A percentile compares a stretch with the other conserved stretches of the same genome.
Conservation (phyloP, 2,888 invertebrate species). For the Epirrita christyi region DNA sequence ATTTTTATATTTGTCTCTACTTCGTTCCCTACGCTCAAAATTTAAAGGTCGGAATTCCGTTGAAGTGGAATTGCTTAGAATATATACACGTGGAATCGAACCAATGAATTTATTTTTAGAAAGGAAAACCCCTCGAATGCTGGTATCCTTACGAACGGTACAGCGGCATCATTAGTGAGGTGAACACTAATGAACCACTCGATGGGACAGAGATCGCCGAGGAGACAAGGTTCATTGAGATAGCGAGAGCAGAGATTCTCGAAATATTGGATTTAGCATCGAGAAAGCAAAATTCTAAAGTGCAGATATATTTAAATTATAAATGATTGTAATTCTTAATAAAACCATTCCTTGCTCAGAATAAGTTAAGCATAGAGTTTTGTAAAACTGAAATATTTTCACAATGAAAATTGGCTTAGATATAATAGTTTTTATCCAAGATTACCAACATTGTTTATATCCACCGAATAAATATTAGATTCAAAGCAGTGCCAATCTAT, state of each 20-base stretch:
- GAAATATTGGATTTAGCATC: slow-evolving; percentile 51
- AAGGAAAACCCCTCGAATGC: slow-evolving; percentile 45
- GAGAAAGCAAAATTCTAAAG: slow-evolving; percentile 41
- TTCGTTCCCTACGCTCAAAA: slow-evolving; percentile 20
- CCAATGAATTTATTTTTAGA: slow-evolving; percentile 41
- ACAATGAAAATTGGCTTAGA: too few species aligned
- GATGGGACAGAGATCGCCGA: slow-evolving; percentile 57
- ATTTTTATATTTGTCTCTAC: slow-evolving; percentile 24
- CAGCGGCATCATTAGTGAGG: slow-evolving; percentile 70
- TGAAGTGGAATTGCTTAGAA: slow-evolving; percentile 33
- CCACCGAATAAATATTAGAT: background rate
- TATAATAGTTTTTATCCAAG: too few species aligned
- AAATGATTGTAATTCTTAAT: too few species aligned
- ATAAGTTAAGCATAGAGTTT: background rate
- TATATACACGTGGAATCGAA: slow-evolving; percentile 37
- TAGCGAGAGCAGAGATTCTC: slow-evolving; percentile 44
- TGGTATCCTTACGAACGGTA: slow-evolving; percentile 44
- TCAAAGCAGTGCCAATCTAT: background rate
- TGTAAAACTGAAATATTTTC: background rate
- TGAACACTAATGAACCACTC: slow-evolving; percentile 77
- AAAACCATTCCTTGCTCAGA: background rate
- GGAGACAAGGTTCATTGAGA: slow-evolving; percentile 55
- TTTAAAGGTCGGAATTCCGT: slow-evolving; percentile 17
- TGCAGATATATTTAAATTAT: slow-evolving; percentile 10
- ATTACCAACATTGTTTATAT: too few species aligned